phyloP scores from a whole-genome alignment of 2,888 invertebrate genomes.

The Drosophila pullipes region DNA sequence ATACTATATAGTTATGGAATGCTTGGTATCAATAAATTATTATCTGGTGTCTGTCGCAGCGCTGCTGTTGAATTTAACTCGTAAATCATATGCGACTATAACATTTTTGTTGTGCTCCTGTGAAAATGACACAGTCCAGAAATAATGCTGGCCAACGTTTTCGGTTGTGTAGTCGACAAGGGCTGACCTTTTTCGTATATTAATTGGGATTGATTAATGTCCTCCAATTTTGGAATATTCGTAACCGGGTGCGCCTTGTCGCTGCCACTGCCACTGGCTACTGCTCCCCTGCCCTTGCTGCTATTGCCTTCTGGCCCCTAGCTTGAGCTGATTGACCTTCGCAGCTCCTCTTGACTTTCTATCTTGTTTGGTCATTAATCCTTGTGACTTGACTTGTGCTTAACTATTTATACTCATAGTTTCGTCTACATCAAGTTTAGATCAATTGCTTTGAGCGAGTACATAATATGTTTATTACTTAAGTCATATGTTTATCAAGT shows the following conservation, averaged over 20 bases:
- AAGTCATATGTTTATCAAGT: neutral
- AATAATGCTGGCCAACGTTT: constrained; percentile 13
- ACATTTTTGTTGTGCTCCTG: constrained; percentile 30
- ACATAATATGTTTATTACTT: constrained; percentile 2
- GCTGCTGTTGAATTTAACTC: constrained; percentile 39
- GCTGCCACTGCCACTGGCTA: neutral
- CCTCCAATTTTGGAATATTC: constrained; percentile 67
- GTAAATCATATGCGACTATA: constrained; percentile 69
- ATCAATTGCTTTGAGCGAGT: constrained; percentile 5
- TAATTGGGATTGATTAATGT: constrained; percentile 78
- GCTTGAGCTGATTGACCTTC: constrained; percentile 7
- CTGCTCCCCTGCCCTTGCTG: neutral
- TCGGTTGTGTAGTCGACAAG: constrained; percentile 10
- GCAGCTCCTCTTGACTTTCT: constrained; percentile 33
- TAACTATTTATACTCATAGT: constrained; percentile 22
- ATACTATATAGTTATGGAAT: constrained; percentile 40
- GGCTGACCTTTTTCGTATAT: constrained; percentile 51
- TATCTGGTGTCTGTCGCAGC: constrained; percentile 68
- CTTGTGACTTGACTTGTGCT: constrained; percentile 34
- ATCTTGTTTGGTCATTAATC: constrained; percentile 51
- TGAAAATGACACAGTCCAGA: constrained; percentile 46
- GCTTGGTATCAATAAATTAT: constrained; percentile 76
- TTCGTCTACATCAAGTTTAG: neutral
- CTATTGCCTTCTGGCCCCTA: neutral
- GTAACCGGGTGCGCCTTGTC: constrained; percentile 46